Base-by-base conservation (phyloP, 2,113 vertebrate genomes). In the Lepidothrix coronata region DNA sequence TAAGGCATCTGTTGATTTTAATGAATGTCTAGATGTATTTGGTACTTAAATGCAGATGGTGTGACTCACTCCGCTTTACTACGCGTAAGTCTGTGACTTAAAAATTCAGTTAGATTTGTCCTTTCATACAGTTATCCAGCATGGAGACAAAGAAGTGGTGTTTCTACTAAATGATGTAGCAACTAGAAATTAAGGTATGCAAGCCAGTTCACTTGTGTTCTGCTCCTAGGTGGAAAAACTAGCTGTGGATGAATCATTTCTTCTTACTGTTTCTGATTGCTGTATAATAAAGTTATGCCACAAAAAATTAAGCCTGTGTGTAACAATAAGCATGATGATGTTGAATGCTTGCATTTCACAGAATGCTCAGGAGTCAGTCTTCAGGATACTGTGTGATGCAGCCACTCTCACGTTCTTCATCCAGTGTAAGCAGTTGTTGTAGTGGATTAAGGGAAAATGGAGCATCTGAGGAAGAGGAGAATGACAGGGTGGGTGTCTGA, bases 371-470 rank as follows among this genome's bases (percentile, higher is more conserved):
- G 85, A 89, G 80, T 94, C 96, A 96, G 63, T 92, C 94, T 63
- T 95, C 95, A 79, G 94, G 97, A 91, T 96, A 97, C 27, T 95
- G 96, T 67, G 90, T 87, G 80, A 96, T 97, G 96, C 96, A 95
- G 85, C 96, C 96, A 44, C 88, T 97, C 76, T 95, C 91, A 58
- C 48, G 59, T 82, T 96, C 96, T 48, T 97, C 96, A 77, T 97
- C 97, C 88, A 96, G 72, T 46, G 90, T 95, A 95, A 97, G 97
- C 96, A 97, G 94, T 95, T 97, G 96, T 94, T 97, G 96, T 91
- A 97, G 93, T 85, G 96, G 93, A 91, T 92, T 97, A 77, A 96
- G 96, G 88, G 93, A 95, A 95, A 91, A 96, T 75, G 97, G 94
- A 85, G 89, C 94, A 49, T 85, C 94, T 19, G 93, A 95, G 88